Percentiles rank a stretch among this genome's conserved stretches.
These are phyloP conservation scores for Tragopan temminckii DNA, from an alignment of 2,797 vertebrate species.

Conservation along the genomic window DNA sequence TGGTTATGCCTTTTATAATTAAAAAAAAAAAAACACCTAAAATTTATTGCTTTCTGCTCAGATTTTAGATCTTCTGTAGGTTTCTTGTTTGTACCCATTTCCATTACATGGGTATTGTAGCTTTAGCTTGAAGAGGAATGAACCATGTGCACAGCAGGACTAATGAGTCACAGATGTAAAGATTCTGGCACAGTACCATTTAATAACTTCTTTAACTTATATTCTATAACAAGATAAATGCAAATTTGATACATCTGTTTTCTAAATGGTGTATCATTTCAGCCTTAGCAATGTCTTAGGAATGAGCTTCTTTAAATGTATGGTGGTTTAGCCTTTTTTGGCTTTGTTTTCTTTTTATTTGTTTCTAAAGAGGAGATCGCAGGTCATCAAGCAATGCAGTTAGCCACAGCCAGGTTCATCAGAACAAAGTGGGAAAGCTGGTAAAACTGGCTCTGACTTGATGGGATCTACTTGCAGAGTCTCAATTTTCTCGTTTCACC, in stretches of 20 bases:
- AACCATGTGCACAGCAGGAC: constrained; percentile 67
- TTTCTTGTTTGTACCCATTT: constrained; percentile 74
- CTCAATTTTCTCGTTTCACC: neutral
- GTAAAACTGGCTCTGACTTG: neutral
- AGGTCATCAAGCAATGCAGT: neutral
- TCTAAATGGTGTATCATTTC: constrained; percentile 64
- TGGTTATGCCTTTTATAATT: constrained; percentile 65
- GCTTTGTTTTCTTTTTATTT: constrained; percentile 39
- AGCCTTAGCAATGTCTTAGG: constrained; percentile 39
- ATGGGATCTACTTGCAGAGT: neutral
- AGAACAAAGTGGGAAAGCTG: neutral
- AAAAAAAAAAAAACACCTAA: constrained; percentile 52
- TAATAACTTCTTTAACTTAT: constrained; percentile 79
- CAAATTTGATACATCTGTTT: constrained; percentile 78
- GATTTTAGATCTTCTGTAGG: constrained; percentile 52
- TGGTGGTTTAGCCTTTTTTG: constrained; percentile 27
- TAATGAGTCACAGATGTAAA: constrained; percentile 85
- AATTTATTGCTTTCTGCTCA: constrained; percentile 60
- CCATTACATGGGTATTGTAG: constrained; percentile 35
- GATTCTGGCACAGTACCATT: constrained; percentile 71
- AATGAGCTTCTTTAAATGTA: constrained; percentile 7
- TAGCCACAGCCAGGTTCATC: neutral
- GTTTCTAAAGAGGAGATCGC: constrained; percentile 28
- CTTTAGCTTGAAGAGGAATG: constrained; percentile 66
- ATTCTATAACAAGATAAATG: constrained; percentile 76